Evolutionary conservation across 1,140 invertebrate species (phyloP).

Genomic region (Lepidotrigona ventralis): DNA sequence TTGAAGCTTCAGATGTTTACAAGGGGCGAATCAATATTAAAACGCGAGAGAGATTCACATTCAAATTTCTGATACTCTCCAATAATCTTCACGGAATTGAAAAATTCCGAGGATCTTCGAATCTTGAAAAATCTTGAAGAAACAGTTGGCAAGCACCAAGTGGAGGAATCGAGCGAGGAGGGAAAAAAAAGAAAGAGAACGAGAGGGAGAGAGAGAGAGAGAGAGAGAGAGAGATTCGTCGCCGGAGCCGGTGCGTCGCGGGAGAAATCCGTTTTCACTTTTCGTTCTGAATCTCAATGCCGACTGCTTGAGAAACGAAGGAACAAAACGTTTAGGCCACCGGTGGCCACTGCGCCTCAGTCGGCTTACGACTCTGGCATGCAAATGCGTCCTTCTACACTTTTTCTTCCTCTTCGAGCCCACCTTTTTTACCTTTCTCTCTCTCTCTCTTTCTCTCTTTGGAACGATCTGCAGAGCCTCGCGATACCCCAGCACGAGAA

Average conservation of each 20-base stretch:
- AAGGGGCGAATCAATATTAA: too few species aligned
- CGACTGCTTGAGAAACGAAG: slow-evolving; percentile 52
- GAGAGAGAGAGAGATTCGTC: slow-evolving; percentile 59
- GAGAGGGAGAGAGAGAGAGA: not conserved
- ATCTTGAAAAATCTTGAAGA: too few species aligned
- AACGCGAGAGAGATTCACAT: too few species aligned
- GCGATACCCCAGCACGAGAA: not conserved
- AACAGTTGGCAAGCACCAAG: too few species aligned
- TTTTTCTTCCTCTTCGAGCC: not conserved
- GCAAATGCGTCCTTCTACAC: slow-evolving; percentile 56
- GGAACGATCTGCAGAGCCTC: not conserved
- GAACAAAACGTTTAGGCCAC: slow-evolving; percentile 62
- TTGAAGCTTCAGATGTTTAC: too few species aligned
- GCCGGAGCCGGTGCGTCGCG: slow-evolving; percentile 7
- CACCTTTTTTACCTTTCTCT: not conserved
- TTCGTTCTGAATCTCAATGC: slow-evolving; percentile 68
- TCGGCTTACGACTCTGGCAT: slow-evolving; percentile 49
- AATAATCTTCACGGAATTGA: too few species aligned
- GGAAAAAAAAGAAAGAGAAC: too few species aligned
- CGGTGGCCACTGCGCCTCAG: slow-evolving; percentile 49
- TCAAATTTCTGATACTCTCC: too few species aligned
- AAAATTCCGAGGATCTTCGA: too few species aligned
- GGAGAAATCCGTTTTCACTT: slow-evolving; percentile 69
- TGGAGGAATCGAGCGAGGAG: slow-evolving; percentile 39
- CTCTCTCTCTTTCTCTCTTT: not conserved